A percentile compares a stretch with the other conserved stretches of the same genome.
phyloP scores from a whole-genome alignment of 2,113 vertebrate genomes.

The Oxyruncus cristatus region DNA sequence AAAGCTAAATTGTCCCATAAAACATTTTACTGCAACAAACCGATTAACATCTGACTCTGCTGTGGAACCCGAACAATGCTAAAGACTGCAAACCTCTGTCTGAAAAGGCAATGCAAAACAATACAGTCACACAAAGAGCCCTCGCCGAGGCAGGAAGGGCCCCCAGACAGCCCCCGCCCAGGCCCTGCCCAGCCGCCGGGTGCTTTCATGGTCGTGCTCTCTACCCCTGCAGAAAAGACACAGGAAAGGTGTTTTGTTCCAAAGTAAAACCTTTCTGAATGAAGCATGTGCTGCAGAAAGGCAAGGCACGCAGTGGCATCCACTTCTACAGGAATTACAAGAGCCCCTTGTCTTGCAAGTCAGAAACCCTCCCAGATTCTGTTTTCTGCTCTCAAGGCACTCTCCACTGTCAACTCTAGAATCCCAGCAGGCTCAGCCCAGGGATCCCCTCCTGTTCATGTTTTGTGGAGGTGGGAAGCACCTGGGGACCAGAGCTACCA shows the following conservation, averaged over 20 bases:
- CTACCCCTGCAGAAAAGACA: not conserved
- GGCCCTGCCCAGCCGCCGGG: not conserved
- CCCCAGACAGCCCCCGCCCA: not conserved
- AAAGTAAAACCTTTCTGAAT: not conserved
- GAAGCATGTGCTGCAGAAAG: accelerated
- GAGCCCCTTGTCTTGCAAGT: not conserved
- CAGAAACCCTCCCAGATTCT: not conserved
- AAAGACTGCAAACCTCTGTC: not conserved
- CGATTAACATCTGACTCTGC: not conserved
- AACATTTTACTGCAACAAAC: not conserved
- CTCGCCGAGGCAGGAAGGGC: not conserved
- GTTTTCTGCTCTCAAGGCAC: not conserved
- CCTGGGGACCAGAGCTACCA: not conserved
- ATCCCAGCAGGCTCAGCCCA: not conserved
- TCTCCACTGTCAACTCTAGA: accelerated
- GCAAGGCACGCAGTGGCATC: accelerated
- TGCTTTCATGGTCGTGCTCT: not conserved
- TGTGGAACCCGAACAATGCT: not conserved
- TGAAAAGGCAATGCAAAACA: not conserved
- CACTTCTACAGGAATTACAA: not conserved
- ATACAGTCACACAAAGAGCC: not conserved
- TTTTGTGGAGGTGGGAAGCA: accelerated
- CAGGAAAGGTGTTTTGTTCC: not conserved
- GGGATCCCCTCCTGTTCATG: not conserved
- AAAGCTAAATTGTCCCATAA: not conserved